Percentiles rank a stretch among this genome's conserved stretches.
phyloP scores from a whole-genome alignment of 1,140 invertebrate species.

The Leptopilina boulardi region DNA sequence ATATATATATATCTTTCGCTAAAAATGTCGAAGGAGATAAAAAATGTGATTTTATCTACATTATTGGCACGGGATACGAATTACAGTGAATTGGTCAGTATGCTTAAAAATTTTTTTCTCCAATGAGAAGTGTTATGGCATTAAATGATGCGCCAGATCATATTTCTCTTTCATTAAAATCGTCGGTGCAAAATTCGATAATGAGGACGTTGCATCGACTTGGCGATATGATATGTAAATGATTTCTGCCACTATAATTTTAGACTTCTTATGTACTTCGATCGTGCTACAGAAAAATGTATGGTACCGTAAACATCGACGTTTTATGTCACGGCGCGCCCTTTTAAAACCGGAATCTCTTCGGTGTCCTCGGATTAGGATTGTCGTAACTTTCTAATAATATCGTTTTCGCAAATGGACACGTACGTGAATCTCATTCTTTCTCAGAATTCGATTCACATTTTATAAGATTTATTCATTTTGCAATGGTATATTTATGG shows the following conservation, averaged over 20 bases:
- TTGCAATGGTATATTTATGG: too few relatives aligned
- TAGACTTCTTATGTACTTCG: constrained; percentile 47
- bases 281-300: constrained; percentile 40
- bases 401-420: constrained; percentile 15
- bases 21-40: too few relatives aligned
- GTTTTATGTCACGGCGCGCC: constrained; percentile 52
- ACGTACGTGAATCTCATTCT: not conserved
- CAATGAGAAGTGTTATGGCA: constrained; percentile 11
- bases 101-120: not conserved
- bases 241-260: constrained; percentile 49
- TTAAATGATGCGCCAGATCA: not conserved
- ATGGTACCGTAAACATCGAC: constrained; percentile 53
- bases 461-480: not conserved
- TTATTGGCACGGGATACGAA: not conserved
- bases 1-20: too few relatives aligned
- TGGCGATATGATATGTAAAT: constrained; percentile 45
- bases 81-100: not conserved
- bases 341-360: constrained; percentile 23
- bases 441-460: not conserved
- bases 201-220: constrained; percentile 49
- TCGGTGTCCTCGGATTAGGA: constrained; percentile 6
- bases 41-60: too few relatives aligned
- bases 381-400: constrained; percentile 12
- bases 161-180: constrained; percentile 22
- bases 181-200: constrained; percentile 46